phyloP scores from a whole-genome alignment of 2,797 vertebrate genomes.

The Iguana delicatissima region DNA sequence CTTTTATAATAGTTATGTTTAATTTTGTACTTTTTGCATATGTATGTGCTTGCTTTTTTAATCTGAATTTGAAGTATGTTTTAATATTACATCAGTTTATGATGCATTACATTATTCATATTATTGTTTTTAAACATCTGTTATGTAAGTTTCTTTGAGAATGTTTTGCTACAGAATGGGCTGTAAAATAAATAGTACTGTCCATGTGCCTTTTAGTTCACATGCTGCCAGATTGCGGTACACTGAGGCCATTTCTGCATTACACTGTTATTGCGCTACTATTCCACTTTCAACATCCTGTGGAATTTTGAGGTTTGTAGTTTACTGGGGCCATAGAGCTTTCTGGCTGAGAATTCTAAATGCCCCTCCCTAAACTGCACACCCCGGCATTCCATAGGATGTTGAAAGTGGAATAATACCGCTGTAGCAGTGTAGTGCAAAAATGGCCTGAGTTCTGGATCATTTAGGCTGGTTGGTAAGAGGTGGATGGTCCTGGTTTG shows the following conservation, averaged over 20 bases:
- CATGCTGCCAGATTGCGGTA: not conserved
- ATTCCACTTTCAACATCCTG: too few species aligned
- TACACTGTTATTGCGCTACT: too few species aligned
- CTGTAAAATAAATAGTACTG: not conserved
- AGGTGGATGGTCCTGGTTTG: not conserved
- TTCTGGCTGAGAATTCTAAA: too few species aligned
- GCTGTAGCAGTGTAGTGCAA: too few species aligned
- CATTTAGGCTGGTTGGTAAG: not conserved
- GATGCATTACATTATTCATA: not conserved
- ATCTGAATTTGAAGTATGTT: not conserved
- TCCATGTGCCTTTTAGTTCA: not conserved
- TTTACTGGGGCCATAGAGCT: too few species aligned
- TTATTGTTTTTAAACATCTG: not conserved
- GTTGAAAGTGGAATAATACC: too few species aligned
- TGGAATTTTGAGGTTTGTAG: too few species aligned
- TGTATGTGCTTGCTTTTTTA: not conserved
- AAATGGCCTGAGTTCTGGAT: not conserved
- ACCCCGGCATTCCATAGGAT: too few species aligned
- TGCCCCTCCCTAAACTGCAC: too few species aligned
- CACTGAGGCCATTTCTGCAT: too few species aligned
- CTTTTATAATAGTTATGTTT: not conserved
- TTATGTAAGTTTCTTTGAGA: not conserved
- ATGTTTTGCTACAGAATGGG: not conserved
- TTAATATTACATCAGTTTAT: not conserved
- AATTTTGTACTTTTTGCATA: not conserved